A percentile compares a stretch with the other conserved stretches of the same genome.
phyloP scores from a whole-genome alignment of 2,888 invertebrate genomes.

The Acanthosoma haemorrhoidale region DNA sequence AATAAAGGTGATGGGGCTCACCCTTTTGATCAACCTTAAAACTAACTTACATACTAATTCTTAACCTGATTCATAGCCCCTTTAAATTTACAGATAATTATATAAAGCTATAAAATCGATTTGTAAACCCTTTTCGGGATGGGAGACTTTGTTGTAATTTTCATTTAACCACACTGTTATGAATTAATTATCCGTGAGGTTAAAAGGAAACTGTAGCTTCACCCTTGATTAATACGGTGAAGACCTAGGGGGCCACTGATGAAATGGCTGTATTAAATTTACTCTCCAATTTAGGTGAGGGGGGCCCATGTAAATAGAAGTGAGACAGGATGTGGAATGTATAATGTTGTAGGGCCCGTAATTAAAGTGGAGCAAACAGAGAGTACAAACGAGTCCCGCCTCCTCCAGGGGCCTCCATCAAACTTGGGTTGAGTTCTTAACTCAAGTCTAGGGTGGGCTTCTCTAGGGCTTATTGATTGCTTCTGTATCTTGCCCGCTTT shows the following conservation, averaged over 20 bases:
- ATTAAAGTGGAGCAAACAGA: constrained; percentile 5
- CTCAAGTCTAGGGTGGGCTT: background rate
- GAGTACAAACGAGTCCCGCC: background rate
- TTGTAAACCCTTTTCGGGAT: no score
- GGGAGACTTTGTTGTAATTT: no score
- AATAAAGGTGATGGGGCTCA: no score
- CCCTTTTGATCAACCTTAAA: no score
- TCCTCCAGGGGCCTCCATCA: background rate
- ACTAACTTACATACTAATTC: no score
- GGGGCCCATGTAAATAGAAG: background rate
- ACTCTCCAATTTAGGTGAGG: background rate
- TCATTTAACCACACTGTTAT: no score
- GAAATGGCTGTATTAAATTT: constrained; percentile 5
- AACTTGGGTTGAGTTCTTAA: constrained; percentile 8
- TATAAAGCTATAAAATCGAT: no score
- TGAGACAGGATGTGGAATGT: constrained; percentile 1
- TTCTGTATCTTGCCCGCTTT: no score
- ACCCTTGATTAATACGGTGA: background rate
- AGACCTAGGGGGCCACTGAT: background rate
- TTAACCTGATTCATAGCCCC: no score
- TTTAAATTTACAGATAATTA: no score
- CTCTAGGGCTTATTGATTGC: background rate
- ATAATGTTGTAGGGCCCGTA: background rate
- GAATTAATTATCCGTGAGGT: no score
- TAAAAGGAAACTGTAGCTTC: no score